These are phyloP conservation scores for Parnassius apollo DNA, from an alignment of 2,888 invertebrate genomes.

Conservation along the genomic window DNA sequence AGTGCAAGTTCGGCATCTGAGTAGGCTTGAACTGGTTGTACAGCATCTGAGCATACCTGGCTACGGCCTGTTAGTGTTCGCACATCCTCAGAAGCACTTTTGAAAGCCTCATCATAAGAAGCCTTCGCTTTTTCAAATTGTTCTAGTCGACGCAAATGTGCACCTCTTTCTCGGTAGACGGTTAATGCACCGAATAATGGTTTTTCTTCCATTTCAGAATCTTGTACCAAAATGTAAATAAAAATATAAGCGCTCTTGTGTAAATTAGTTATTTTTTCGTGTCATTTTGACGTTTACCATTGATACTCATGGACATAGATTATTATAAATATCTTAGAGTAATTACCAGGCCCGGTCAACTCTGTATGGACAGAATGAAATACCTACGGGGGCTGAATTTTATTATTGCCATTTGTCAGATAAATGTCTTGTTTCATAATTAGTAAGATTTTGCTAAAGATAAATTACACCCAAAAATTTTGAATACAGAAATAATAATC, in stretches of 20 bases:
- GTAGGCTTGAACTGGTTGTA: slow-evolving; percentile 66
- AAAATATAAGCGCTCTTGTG: neutral
- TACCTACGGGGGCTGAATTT: too few relatives aligned
- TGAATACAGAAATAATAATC: too few relatives aligned
- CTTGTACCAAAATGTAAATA: neutral
- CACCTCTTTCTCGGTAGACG: slow-evolving; percentile 70
- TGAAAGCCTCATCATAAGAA: slow-evolving; percentile 67
- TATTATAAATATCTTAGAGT: too few relatives aligned
- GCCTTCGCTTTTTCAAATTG: slow-evolving; percentile 71
- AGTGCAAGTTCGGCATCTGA: slow-evolving; percentile 69
- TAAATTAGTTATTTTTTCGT: neutral
- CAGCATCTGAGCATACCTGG: slow-evolving; percentile 69
- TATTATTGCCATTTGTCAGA: too few relatives aligned
- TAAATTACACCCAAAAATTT: too few relatives aligned
- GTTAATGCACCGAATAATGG: slow-evolving; percentile 63
- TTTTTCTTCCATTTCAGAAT: slow-evolving; percentile 62
- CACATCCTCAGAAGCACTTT: slow-evolving; percentile 57
- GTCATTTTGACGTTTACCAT: slow-evolving; percentile 6
- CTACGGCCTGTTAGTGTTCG: slow-evolving; percentile 65
- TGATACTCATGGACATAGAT: neutral
- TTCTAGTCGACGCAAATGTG: slow-evolving; percentile 64
- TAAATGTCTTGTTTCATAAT: too few relatives aligned
- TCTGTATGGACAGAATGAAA: too few relatives aligned
- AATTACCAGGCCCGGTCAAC: too few relatives aligned
- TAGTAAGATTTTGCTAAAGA: too few relatives aligned